Evolutionary conservation across 2,888 invertebrate species (phyloP).

Genomic region (Synanthedon myopaeformis): DNA sequence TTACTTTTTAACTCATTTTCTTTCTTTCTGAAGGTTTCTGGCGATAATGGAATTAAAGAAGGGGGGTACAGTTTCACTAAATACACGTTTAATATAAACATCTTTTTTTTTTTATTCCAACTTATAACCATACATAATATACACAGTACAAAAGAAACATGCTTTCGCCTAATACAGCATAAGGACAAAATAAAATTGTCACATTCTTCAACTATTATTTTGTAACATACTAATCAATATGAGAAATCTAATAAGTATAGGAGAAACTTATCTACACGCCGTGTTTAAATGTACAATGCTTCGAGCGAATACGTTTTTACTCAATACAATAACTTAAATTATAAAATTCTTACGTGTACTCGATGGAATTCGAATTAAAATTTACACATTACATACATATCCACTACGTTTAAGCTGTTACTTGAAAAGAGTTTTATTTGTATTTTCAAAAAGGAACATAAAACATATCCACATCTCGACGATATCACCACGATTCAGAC

Average conservation of each 20-base stretch:
- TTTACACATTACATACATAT: conserved; percentile 69
- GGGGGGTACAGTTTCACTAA: conserved; percentile 15
- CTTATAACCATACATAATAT: conserved; percentile 84
- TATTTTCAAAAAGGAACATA: conserved; percentile 70
- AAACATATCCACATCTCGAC: conserved; percentile 66
- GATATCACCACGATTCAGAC: conserved; percentile 67
- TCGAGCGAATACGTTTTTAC: conserved; percentile 64
- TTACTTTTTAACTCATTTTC: background rate
- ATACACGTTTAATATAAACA: conserved; percentile 61
- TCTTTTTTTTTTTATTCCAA: conserved; percentile 70
- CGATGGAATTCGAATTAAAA: conserved; percentile 70
- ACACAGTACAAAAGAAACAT: conserved; percentile 86
- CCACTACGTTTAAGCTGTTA: conserved; percentile 63
- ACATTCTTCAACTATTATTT: conserved; percentile 55
- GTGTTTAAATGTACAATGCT: conserved; percentile 67
- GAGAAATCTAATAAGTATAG: conserved; percentile 59
- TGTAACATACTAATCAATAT: conserved; percentile 63
- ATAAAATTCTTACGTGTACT: conserved; percentile 68
- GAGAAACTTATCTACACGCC: conserved; percentile 69
- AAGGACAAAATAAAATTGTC: conserved; percentile 67
- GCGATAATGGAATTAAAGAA: background rate
- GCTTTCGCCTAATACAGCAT: conserved; percentile 69
- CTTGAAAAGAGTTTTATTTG: conserved; percentile 63
- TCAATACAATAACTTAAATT: conserved; percentile 68
- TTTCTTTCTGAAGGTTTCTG: background rate